Evolutionary conservation across 2,797 vertebrate species (phyloP).

Genomic region (Thaleichthys pacificus): DNA sequence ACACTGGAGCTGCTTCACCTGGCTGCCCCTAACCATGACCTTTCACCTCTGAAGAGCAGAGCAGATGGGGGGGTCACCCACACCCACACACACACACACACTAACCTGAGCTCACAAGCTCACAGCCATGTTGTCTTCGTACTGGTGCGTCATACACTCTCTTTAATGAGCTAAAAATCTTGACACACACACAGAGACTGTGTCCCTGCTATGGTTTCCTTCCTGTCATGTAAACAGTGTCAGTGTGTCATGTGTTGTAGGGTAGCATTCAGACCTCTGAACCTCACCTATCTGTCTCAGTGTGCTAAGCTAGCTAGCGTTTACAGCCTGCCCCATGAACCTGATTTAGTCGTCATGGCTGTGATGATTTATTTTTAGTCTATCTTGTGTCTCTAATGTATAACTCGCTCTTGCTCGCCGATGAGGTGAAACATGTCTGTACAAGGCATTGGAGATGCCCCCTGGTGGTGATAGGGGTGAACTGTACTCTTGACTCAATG

Average conservation of each 20-base stretch:
- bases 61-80: too few species aligned
- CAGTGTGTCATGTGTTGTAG: neutral
- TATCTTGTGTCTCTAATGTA: too few species aligned
- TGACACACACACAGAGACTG: neutral
- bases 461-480: conserved; percentile 34
- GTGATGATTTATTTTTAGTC: too few species aligned
- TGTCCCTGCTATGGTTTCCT: conserved; percentile 24
- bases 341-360: neutral
- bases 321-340: neutral
- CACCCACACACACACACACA: neutral
- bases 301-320: neutral
- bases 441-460: conserved; percentile 8
- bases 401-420: too few species aligned
- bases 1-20: conserved; percentile 7
- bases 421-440: neutral
- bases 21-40: neutral
- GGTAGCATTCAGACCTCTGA: neutral
- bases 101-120: neutral
- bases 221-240: conserved; percentile 29
- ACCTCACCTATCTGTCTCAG: too few species aligned
- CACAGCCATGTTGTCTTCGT: neutral
- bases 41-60: conserved; percentile 8
- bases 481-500: neutral
- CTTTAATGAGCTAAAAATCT: conserved; percentile 44
- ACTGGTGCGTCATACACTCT: conserved; percentile 21